These are phyloP conservation scores for Andrena fulva DNA, from an alignment of 2,888 invertebrate species.

Conservation along the genomic window DNA sequence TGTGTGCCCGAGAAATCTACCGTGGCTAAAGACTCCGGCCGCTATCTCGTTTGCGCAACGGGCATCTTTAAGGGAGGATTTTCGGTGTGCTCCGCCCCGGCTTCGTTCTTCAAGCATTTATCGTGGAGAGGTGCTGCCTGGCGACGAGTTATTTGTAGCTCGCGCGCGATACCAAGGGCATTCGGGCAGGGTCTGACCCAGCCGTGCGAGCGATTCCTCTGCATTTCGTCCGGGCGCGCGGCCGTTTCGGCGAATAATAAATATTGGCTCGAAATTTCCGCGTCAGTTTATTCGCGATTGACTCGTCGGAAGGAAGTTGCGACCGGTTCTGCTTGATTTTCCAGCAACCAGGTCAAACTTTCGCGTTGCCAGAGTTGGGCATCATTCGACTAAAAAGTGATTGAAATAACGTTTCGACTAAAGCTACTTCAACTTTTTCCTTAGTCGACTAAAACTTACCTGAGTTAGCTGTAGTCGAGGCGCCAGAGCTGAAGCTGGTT, in stretches of 20 bases:
- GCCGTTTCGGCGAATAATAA: neutral
- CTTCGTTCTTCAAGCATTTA: constrained; percentile 15
- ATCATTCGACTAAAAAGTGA: no score
- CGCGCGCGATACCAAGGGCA: neutral
- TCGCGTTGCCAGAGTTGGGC: no score
- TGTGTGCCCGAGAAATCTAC: constrained; percentile 52
- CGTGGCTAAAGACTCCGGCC: constrained; percentile 53
- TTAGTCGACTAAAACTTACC: no score
- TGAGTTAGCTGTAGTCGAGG: no score
- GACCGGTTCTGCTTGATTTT: neutral
- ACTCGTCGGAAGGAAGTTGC: neutral
- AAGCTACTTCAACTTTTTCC: no score
- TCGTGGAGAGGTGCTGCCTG: constrained; percentile 10
- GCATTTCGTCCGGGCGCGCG: neutral
- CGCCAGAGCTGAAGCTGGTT: no score
- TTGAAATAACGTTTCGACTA: no score
- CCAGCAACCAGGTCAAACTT: no score
- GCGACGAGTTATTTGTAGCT: constrained; percentile 1
- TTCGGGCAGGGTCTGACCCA: neutral
- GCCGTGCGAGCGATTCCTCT: neutral
- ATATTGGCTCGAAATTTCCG: neutral
- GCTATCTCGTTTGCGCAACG: constrained; percentile 35
- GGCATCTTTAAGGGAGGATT: constrained; percentile 25
- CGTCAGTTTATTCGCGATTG: neutral
- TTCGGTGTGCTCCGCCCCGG: constrained; percentile 6